Evolutionary conservation across 2,797 vertebrate genomes (phyloP).

Genomic region (Falco cherrug): DNA sequence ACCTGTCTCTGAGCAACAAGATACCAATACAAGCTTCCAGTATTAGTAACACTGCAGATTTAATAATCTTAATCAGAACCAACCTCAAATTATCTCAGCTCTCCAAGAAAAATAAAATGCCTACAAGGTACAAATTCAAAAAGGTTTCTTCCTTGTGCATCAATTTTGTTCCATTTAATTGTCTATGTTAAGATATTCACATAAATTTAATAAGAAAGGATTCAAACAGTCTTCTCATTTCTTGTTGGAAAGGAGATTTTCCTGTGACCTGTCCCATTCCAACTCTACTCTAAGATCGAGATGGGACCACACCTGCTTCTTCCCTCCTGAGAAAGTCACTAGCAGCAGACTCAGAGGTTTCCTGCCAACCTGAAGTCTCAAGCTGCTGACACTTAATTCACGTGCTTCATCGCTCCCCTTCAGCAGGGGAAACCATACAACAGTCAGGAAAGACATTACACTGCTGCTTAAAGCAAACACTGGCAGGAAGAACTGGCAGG

Average conservation of each 20-base stretch:
- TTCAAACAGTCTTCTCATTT: not conserved
- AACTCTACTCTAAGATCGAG: not conserved
- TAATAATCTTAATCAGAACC: not conserved
- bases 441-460: not conserved
- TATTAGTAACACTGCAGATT: not conserved
- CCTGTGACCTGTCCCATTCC: not conserved
- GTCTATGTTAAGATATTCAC: not conserved
- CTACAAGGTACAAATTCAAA: not conserved
- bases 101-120: not conserved
- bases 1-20: not conserved
- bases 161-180: not conserved
- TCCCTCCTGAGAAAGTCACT: not conserved
- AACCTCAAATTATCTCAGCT: not conserved
- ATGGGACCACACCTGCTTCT: not conserved
- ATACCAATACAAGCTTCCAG: not conserved
- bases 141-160: not conserved
- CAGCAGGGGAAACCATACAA: not conserved
- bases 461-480: not conserved
- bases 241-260: not conserved
- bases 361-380: not conserved
- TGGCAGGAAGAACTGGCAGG: not conserved
- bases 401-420: not conserved
- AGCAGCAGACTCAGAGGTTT: not conserved
- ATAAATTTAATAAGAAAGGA: not conserved
- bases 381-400: not conserved